Base-by-base conservation (phyloP, 2,797 vertebrate genomes). In the Crocidura indochinensis region DNA sequence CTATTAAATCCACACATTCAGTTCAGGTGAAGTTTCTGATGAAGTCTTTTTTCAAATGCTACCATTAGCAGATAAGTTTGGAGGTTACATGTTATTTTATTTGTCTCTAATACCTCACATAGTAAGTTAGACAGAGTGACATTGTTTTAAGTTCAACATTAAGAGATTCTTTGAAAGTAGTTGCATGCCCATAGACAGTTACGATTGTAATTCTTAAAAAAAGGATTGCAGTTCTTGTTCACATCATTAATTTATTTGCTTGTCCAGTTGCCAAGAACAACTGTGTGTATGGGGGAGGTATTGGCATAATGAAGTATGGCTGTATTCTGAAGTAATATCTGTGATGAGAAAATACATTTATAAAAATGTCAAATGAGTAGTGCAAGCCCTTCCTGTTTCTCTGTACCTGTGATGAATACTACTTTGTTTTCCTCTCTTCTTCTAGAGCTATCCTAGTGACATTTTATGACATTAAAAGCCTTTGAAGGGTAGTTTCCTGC, bases 271-370 rank as follows among this genome's bases (percentile, higher is more conserved):
- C 68, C 67, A 77, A 24, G 44, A 95, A 92, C 29, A 78, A 87
- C 84, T 87, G 47, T 93, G 90, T 88, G 65, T 60, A 46, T 76
- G 15, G 49, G 78, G 49, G 91, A 90, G 68, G 67, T 91, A n/a
- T n/a, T n/a, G n/a, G n/a, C n/a, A n/a, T n/a, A n/a, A n/a, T n/a
- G n/a, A n/a, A n/a, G n/a, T n/a, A 44, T 73, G 56, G 60, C 69
- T 92, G n/a, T 47, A 74, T 92, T 60, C 83, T 62, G 77, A 91
- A 84, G 65, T 49, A 92, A 84, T 47, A 68, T 87, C 49, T 94
- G 62, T 75, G 72, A 60, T 72, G 26, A 74, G 49, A 91, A 90
- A 80, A 91, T 14, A 87, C 22, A 87, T 88, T 83, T 46, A 77
- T 79, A 46, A 88, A 92, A 93, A 64, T 64, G 67, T 56, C 73